Base-by-base conservation (phyloP, 2,797 vertebrate species). In the Alcedo quadribrachys region DNA sequence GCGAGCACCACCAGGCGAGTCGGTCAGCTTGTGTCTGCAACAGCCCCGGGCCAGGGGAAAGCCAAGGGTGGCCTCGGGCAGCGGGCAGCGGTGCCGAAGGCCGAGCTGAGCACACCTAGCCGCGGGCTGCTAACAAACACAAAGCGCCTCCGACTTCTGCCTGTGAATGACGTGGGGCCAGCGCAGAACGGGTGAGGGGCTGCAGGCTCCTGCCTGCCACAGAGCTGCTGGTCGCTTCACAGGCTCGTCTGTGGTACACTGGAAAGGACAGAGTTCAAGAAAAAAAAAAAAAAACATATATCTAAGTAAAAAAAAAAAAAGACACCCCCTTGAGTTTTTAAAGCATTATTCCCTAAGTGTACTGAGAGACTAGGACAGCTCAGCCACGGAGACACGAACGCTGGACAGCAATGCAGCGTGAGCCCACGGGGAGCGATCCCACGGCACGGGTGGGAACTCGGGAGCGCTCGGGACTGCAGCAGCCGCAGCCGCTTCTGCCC, bases 91-190 rank as follows among this genome's bases (percentile, higher is more conserved):
- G 4, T 5, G 7, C 30, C 75, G 51, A 54, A 32, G 24, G 24
- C 32, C 0, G 0, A 53, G 58, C 42, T 37, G 61, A 37, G 0
- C 3, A 24, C 8, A 17, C 4, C 5, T 2, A 54, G 63, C 63
- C 17, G 48, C 5, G 2, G 8, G 12, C 35, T 3, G 42, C 6
- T 8, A 43, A 10, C 13, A 35, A n/a, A 61, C n/a, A 4, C 15
- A 57, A 40, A 33, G 1, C 5, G 5, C 2, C 0, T 24, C 12
- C 2, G 7, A 70, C 32, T 8, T 6, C 2, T 3, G 24, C 40
- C 6, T 8, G 12, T 2, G 3, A 60, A 16, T 4, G 15, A 27
- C 0, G 0, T 5, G 14, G n/a, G 45, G 32, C 60, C 19, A 73
- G 50, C 28, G 18, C 10, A 7, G 57, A 61, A n/a, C 1, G 10